phyloP scores from a whole-genome alignment of 2,888 invertebrate species.

The Cistogaster globosa region DNA sequence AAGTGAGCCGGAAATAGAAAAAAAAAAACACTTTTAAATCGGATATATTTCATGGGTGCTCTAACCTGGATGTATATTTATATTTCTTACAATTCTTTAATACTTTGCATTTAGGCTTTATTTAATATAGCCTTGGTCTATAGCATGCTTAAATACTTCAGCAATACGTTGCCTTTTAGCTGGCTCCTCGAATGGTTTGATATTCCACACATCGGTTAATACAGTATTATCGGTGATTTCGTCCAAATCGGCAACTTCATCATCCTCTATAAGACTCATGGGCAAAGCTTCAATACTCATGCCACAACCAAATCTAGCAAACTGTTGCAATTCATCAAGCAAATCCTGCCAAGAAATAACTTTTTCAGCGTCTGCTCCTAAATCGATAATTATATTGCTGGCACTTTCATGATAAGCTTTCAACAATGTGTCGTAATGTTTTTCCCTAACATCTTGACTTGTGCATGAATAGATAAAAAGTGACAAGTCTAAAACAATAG shows the following conservation, averaged over 20 bases:
- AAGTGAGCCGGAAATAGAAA: too few relatives aligned
- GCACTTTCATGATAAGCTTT: slow-evolving; percentile 86
- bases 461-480: slow-evolving; percentile 87
- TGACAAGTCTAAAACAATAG: slow-evolving; percentile 77
- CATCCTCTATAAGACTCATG: slow-evolving; percentile 84
- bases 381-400: slow-evolving; percentile 84
- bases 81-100: background rate
- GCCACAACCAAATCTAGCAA: slow-evolving; percentile 84
- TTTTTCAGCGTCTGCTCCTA: slow-evolving; percentile 86
- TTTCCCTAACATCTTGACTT: slow-evolving; percentile 84
- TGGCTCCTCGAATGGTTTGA: slow-evolving; percentile 85
- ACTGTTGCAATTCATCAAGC: slow-evolving; percentile 83
- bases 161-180: slow-evolving; percentile 86
- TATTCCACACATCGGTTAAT: slow-evolving; percentile 86
- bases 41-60: too few relatives aligned
- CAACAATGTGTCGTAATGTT: slow-evolving; percentile 84
- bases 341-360: slow-evolving; percentile 82
- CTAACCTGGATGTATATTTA: too few relatives aligned
- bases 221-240: slow-evolving; percentile 78
- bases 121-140: slow-evolving; percentile 85
- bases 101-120: slow-evolving; percentile 59
- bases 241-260: slow-evolving; percentile 84
- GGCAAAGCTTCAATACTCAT: slow-evolving; percentile 85
- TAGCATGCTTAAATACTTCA: slow-evolving; percentile 86
- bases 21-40: too few relatives aligned